Evolutionary conservation across 2,113 vertebrate species (phyloP), one percentile per base, ranked within the genome.

Genomic region (Leptocoma aspasia): DNA sequence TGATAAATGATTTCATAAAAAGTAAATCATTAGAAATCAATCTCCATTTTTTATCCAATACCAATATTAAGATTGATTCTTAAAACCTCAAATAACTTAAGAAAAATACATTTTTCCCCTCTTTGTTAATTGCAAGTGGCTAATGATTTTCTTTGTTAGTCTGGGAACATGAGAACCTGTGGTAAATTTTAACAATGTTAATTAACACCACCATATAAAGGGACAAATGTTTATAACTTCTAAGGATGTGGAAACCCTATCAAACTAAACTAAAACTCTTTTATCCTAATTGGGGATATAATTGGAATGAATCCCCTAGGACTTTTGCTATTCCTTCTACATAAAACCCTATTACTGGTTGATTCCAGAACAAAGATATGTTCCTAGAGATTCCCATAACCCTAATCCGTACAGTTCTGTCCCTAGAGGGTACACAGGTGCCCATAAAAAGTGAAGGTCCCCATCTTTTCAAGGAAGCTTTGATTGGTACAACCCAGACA

Each of bases 361-460:
- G 94, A 96, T 95, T 94, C 82, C 66, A 81, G 90, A 95, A 92
- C 95, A 96, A 97, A 97, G 96, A 91, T 82, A 53, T 0, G 20
- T 94, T 97, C 79, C 90, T 90, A 71, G 85, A 91, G 76, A 90
- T 96, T 83, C 83, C 52, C 75, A 57, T 70, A 88, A 92, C 95
- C 92, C 84, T 97, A 97, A 97, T 96, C 95, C 94, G 54, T 39
- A 30, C 79, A 49, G 52, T 65, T 73, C 52, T 35, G 30, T 94
- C 96, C 92, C 94, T 28, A 14, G 91, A 3, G 72, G 31, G 70
- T 88, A 75, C 95, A 97, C 97, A 97, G 97, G 96, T 97, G 96
- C 91, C 94, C 76, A 15, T 41, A 89, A 84, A 88, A 95, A 93
- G 47, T 79, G 81, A 77, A 91, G 49, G 80, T 93, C 89, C 63